Conservation (phyloP, 2,888 invertebrate species). For the Octonoba sinensis region DNA sequence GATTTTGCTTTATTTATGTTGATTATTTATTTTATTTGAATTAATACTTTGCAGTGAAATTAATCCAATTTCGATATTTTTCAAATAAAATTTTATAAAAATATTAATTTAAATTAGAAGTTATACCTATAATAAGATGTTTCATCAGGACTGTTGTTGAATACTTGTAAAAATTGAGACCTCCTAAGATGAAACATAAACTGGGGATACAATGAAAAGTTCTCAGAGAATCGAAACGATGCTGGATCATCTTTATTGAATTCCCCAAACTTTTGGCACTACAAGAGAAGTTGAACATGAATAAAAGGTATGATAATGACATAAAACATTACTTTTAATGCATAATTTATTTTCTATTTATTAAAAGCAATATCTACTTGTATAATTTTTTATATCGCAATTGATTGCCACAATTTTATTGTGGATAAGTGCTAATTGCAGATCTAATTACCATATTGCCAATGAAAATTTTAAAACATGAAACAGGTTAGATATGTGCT, state of each 20-base stretch:
- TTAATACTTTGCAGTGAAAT: not conserved
- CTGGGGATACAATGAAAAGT: conserved; percentile 98
- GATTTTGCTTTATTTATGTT: too few species aligned
- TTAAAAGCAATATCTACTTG: too few species aligned
- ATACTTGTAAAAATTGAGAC: conserved; percentile 98
- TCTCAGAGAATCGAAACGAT: conserved; percentile 94
- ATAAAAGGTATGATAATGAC: too few species aligned
- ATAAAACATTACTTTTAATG: too few species aligned
- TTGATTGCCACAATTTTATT: too few species aligned
- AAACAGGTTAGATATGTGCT: too few species aligned
- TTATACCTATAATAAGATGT: conserved; percentile 93
- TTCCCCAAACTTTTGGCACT: conserved; percentile 99
- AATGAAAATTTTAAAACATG: too few species aligned
- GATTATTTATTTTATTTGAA: too few species aligned
- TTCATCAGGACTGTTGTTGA: conserved; percentile 99
- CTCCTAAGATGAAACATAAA: conserved; percentile 99
- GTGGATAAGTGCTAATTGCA: too few species aligned
- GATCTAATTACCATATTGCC: too few species aligned
- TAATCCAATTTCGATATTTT: not conserved
- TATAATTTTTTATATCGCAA: too few species aligned
- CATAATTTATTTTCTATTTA: too few species aligned
- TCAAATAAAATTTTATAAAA: not conserved
- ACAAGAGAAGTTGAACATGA: conserved; percentile 68
- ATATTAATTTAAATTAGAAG: not conserved
- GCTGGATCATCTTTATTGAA: conserved; percentile 97